These are phyloP conservation scores for Boloria selene DNA, from an alignment of 2,888 invertebrate genomes.

Conservation along the genomic window DNA sequence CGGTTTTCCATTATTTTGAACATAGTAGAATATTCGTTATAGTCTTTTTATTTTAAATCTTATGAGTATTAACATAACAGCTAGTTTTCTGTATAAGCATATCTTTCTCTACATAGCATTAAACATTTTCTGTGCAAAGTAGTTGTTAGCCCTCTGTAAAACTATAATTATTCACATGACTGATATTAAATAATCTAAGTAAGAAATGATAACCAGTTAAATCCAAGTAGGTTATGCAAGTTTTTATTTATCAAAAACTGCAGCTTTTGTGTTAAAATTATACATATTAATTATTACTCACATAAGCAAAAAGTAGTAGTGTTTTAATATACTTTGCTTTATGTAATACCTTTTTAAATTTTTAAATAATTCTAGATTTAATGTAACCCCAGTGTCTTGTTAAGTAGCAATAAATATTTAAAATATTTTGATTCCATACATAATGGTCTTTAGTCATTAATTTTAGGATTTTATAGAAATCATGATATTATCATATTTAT, in stretches of 20 bases:
- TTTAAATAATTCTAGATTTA: slow-evolving; percentile 10
- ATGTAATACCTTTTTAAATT: slow-evolving; percentile 1
- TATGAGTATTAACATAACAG: background rate
- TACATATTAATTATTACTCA: background rate
- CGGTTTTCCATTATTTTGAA: background rate
- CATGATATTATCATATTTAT: slow-evolving; percentile 19
- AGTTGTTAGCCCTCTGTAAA: slow-evolving; percentile 11
- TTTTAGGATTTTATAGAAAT: slow-evolving; percentile 30
- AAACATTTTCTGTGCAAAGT: background rate
- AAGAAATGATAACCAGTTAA: slow-evolving; percentile 2
- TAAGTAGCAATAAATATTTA: slow-evolving; percentile 19
- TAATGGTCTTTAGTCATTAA: slow-evolving; percentile 32
- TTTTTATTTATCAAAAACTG: slow-evolving; percentile 3
- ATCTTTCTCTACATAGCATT: slow-evolving; percentile 1
- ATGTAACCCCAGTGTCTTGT: slow-evolving; percentile 19
- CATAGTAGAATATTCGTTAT: background rate
- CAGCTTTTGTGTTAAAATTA: slow-evolving; percentile 1
- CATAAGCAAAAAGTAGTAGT: no score
- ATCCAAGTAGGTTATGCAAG: background rate
- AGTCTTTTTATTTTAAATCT: background rate
- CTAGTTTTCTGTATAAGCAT: background rate
- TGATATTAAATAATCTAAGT: slow-evolving; percentile 9
- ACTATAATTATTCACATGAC: background rate
- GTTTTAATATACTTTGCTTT: background rate
- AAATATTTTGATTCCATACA: slow-evolving; percentile 11